Evolutionary conservation across 2,888 invertebrate genomes (phyloP).

Genomic region (Bedellia somnulentella): DNA sequence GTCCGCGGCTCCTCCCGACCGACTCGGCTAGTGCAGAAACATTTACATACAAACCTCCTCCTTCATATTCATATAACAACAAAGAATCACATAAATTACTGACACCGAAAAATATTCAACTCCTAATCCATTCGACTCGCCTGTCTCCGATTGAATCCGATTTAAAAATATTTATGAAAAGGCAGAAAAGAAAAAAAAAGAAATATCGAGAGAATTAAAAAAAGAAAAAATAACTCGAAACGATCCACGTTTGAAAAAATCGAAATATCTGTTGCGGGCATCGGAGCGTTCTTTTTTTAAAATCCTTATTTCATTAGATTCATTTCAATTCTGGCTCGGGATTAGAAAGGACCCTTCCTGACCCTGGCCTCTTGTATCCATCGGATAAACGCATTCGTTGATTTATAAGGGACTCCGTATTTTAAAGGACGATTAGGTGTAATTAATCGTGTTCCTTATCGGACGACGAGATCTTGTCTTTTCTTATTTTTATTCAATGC

Average conservation of each 20-base stretch:
- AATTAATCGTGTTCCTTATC: constrained; percentile 34
- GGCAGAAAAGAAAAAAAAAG: constrained; percentile 32
- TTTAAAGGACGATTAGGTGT: constrained; percentile 32
- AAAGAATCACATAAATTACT: constrained; percentile 55
- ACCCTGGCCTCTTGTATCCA: constrained; percentile 22
- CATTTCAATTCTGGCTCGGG: constrained; percentile 51
- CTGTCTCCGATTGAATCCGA: constrained; percentile 54
- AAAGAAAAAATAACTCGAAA: constrained; percentile 30
- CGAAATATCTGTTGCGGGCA: constrained; percentile 50
- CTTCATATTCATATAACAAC: constrained; percentile 54
- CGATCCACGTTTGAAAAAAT: constrained; percentile 45
- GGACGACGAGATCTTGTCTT: neutral
- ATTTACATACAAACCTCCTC: too few relatives aligned
- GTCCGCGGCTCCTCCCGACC: too few relatives aligned
- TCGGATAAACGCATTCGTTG: constrained; percentile 47
- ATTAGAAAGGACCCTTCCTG: constrained; percentile 56
- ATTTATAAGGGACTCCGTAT: constrained; percentile 38
- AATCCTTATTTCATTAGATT: constrained; percentile 54
- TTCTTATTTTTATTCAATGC: neutral
- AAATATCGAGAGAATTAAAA: constrained; percentile 42
- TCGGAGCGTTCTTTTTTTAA: constrained; percentile 32
- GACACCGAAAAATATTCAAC: constrained; percentile 54
- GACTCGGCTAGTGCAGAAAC: too few relatives aligned
- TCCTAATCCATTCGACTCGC: constrained; percentile 57
- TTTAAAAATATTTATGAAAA: constrained; percentile 61